A percentile compares a stretch with the other conserved stretches of the same genome.
These are phyloP conservation scores for Pararge aegeria DNA, from an alignment of 1,140 invertebrate genomes.

Conservation along the genomic window DNA sequence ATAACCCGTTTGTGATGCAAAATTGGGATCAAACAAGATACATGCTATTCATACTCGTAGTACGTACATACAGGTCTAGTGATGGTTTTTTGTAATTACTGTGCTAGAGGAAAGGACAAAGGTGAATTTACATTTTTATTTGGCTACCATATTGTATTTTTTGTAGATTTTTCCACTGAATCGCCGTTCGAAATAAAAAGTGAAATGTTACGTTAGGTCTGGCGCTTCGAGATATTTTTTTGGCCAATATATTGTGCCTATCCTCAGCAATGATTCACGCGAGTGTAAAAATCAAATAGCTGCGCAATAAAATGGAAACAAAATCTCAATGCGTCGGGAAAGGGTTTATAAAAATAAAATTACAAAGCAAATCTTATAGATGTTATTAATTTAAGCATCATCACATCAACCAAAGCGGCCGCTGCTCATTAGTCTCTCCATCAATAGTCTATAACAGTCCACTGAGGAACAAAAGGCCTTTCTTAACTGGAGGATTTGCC, in stretches of 20 bases:
- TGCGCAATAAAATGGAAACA: background rate
- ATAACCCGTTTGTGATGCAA: constrained; percentile 63
- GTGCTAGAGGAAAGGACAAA: constrained; percentile 37
- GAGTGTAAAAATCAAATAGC: background rate
- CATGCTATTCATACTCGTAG: constrained; percentile 19
- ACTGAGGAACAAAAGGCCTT: too few species aligned
- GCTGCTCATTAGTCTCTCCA: too few species aligned
- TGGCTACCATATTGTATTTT: constrained; percentile 7
- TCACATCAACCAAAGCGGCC: too few species aligned
- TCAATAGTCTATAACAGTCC: too few species aligned
- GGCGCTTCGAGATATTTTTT: background rate
- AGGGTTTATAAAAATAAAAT: too few species aligned
- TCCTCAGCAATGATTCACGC: background rate
- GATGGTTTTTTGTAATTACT: constrained; percentile 53
- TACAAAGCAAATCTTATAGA: too few species aligned
- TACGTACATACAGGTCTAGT: constrained; percentile 24
- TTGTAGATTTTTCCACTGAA: constrained; percentile 15
- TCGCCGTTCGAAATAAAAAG: constrained; percentile 15
- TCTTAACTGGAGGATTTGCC: too few species aligned
- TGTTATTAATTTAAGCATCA: too few species aligned
- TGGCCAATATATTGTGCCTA: background rate
- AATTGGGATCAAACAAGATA: constrained; percentile 40
- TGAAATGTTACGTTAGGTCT: background rate
- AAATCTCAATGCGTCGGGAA: too few species aligned
- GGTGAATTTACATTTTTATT: constrained; percentile 67